These are phyloP conservation scores for Saccostrea echinata DNA, from an alignment of 1,140 invertebrate genomes.

Conservation along the genomic window DNA sequence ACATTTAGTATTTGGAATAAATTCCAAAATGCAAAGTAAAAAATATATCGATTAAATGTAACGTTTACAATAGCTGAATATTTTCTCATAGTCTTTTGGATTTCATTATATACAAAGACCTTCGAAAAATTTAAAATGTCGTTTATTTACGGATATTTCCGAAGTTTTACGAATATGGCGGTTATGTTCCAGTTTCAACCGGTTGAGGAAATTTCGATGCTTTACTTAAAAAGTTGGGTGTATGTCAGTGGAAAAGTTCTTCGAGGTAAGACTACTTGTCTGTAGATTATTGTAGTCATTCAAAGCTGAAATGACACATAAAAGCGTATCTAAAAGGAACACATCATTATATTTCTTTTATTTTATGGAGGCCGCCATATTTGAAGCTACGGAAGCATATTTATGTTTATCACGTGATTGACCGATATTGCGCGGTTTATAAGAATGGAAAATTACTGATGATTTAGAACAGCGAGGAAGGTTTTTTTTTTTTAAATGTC, in stretches of 20 bases:
- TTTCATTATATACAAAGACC: too few relatives aligned
- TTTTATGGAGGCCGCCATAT: constrained; percentile 77
- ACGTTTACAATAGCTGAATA: too few relatives aligned
- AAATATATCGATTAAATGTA: too few relatives aligned
- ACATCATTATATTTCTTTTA: constrained; percentile 33
- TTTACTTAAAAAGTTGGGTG: constrained; percentile 64
- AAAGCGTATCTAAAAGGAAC: background rate
- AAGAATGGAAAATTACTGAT: constrained; percentile 28
- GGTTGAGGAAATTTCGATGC: constrained; percentile 75
- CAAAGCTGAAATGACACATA: constrained; percentile 23
- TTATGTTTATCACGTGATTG: constrained; percentile 10
- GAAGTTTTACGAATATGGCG: constrained; percentile 73
- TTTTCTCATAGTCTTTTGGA: too few relatives aligned
- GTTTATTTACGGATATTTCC: constrained; percentile 60
- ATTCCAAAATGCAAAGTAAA: too few relatives aligned
- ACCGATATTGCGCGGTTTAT: constrained; percentile 22
- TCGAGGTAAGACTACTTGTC: constrained; percentile 52
- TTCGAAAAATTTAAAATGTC: background rate
- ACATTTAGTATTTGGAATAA: background rate
- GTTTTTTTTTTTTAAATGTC: too few relatives aligned
- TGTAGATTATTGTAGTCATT: constrained; percentile 1
- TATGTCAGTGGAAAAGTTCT: constrained; percentile 46
- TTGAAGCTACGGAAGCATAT: constrained; percentile 53
- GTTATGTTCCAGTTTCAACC: constrained; percentile 79
- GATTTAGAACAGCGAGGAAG: too few relatives aligned